Evolutionary conservation across 2,797 vertebrate genomes (phyloP).

Genomic region (Coregonus sp.): DNA sequence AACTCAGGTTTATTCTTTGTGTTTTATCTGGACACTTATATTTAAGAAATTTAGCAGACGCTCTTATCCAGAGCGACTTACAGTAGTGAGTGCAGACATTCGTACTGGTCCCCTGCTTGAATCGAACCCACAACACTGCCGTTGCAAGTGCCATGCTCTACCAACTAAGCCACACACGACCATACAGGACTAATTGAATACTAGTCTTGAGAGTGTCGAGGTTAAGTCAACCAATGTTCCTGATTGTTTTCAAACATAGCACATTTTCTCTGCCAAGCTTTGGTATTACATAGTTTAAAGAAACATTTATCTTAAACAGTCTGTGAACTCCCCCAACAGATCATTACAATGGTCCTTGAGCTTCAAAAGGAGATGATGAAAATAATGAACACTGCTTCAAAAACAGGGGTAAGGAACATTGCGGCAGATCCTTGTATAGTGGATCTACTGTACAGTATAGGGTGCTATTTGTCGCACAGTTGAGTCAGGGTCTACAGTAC

Average conservation of each 20-base stretch:
- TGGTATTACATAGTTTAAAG: neutral
- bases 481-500: neutral
- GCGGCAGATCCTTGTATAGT: neutral
- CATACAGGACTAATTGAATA: neutral
- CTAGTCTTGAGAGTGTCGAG: neutral
- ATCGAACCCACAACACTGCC: no score
- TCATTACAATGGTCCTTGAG: constrained; percentile 77
- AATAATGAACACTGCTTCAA: constrained; percentile 68
- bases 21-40: neutral
- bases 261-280: neutral
- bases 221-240: neutral
- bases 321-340: constrained; percentile 70
- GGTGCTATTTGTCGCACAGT: neutral
- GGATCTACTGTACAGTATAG: no score
- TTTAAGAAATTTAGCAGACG: no score
- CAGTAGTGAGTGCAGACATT: no score
- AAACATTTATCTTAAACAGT: constrained; percentile 21
- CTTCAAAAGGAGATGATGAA: constrained; percentile 85
- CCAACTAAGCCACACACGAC: no score
- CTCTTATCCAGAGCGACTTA: no score
- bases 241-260: neutral
- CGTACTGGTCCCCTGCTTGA: no score
- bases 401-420: constrained; percentile 79
- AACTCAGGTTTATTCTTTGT: neutral
- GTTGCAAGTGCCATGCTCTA: no score